Conservation (phyloP, 2,888 invertebrate genomes). For the Elmis aenea region DNA sequence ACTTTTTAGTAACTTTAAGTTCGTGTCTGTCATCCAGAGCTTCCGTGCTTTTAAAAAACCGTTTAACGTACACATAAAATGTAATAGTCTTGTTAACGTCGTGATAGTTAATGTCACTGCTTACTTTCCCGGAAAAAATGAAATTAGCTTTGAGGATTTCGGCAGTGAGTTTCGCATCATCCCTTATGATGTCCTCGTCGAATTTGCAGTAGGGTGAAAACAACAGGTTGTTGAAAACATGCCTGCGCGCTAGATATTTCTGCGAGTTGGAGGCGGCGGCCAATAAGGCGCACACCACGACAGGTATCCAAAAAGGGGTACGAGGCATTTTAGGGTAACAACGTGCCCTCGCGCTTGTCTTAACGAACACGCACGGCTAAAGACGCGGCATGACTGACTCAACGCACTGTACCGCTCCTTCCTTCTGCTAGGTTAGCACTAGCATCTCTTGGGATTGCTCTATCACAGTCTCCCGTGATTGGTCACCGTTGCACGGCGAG, state of each 20-base stretch:
- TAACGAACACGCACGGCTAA: conserved; percentile 35
- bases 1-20: conserved; percentile 38
- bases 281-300: conserved; percentile 10
- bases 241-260: conserved; percentile 20
- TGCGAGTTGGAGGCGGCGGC: conserved; percentile 12
- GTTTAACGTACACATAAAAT: conserved; percentile 39
- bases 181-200: conserved; percentile 39
- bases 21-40: conserved; percentile 33
- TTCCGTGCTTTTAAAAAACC: conserved; percentile 40
- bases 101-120: conserved; percentile 33
- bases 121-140: conserved; percentile 44
- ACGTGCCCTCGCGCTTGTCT: conserved; percentile 19
- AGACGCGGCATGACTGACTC: conserved; percentile 41
- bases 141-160: conserved; percentile 35
- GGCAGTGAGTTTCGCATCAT: conserved; percentile 33
- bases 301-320: conserved; percentile 16
- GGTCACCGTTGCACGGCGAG: conserved; percentile 37
- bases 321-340: conserved; percentile 15
- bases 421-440: conserved; percentile 39
- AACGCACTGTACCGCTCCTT: conserved; percentile 41
- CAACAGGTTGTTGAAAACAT: conserved; percentile 18
- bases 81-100: conserved; percentile 32
- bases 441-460: conserved; percentile 39
- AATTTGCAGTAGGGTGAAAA: conserved; percentile 41
- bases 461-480: conserved; percentile 40